phyloP scores from a whole-genome alignment of 2,888 invertebrate species.

The Phyto melanocephala region DNA sequence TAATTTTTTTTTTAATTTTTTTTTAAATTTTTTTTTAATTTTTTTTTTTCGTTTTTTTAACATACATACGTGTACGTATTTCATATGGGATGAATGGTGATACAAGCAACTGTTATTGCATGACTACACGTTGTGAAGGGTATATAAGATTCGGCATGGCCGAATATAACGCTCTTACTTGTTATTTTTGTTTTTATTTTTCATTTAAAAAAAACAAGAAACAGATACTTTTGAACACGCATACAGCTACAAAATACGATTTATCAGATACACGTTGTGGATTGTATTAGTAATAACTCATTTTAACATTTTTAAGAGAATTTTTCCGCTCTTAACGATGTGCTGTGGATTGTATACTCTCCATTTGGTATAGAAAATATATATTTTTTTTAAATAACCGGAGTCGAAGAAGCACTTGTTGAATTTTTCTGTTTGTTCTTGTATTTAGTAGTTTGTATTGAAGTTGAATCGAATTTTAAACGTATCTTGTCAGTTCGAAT shows the following conservation, averaged over 20 bases:
- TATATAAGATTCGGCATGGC: too few relatives aligned
- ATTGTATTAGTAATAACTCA: neutral
- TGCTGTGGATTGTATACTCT: neutral
- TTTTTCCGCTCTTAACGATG: slow-evolving; percentile 11
- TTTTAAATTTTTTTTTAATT: too few relatives aligned
- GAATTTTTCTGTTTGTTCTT: slow-evolving; percentile 20
- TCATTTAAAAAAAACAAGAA: neutral
- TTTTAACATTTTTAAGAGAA: neutral
- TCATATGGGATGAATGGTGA: too few relatives aligned
- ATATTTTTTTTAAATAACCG: neutral
- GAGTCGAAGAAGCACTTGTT: slow-evolving; percentile 57
- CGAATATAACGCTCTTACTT: too few relatives aligned
- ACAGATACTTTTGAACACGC: neutral
- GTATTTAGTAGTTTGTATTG: slow-evolving; percentile 31
- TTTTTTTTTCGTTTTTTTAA: too few relatives aligned
- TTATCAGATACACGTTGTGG: slow-evolving; percentile 27
- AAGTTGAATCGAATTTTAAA: slow-evolving; percentile 18
- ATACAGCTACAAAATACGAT: neutral
- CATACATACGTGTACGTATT: too few relatives aligned
- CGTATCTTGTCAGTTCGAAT: slow-evolving; percentile 69
- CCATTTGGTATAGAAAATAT: slow-evolving; percentile 12
- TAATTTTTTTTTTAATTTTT: too few relatives aligned
- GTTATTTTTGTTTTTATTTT: too few relatives aligned
- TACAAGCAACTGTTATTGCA: too few relatives aligned
- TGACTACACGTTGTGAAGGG: too few relatives aligned